A percentile compares a stretch with the other conserved stretches of the same genome.
Evolutionary conservation across 37 sponge, comb jelly and placozoan genomes (phyloP).

Genomic region (Tethya wilhelma): DNA sequence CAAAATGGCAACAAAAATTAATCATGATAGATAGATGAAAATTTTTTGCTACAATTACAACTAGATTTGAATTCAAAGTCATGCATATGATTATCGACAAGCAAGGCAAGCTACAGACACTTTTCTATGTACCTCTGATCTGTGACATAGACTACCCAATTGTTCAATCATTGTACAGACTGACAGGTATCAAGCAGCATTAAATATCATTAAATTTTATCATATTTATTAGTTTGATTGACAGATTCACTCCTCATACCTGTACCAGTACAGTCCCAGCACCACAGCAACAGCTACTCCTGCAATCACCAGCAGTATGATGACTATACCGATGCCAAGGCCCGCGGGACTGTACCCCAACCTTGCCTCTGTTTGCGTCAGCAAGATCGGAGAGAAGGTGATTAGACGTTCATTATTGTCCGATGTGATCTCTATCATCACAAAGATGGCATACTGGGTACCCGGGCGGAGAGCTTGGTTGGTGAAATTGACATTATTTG

Average conservation of each 20-base stretch:
- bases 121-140: too few relatives aligned
- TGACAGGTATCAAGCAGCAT: too few relatives aligned
- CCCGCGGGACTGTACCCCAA: slow-evolving; percentile 21
- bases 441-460: slow-evolving; percentile 11
- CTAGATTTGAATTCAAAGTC: too few relatives aligned
- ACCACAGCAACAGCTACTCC: slow-evolving; percentile 27
- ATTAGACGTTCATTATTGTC: not conserved
- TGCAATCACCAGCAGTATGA: slow-evolving; percentile 11
- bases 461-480: slow-evolving; percentile 6
- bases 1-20: too few relatives aligned
- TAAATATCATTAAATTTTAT: too few relatives aligned
- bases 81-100: too few relatives aligned
- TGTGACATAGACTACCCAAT: too few relatives aligned
- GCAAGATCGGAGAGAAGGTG: not conserved
- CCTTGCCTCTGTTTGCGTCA: not conserved
- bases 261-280: slow-evolving; percentile 6
- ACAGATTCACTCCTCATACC: slow-evolving; percentile 16
- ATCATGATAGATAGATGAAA: too few relatives aligned
- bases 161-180: too few relatives aligned
- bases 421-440: slow-evolving; percentile 5
- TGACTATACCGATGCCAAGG: slow-evolving; percentile 31
- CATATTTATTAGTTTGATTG: too few relatives aligned
- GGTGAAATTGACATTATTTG: not conserved
- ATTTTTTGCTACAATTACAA: too few relatives aligned
- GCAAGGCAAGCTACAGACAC: too few relatives aligned